Percentiles rank a stretch among this genome's conserved stretches.
phyloP scores from a whole-genome alignment of 2,113 vertebrate species.

The Ahaetulla prasina region DNA sequence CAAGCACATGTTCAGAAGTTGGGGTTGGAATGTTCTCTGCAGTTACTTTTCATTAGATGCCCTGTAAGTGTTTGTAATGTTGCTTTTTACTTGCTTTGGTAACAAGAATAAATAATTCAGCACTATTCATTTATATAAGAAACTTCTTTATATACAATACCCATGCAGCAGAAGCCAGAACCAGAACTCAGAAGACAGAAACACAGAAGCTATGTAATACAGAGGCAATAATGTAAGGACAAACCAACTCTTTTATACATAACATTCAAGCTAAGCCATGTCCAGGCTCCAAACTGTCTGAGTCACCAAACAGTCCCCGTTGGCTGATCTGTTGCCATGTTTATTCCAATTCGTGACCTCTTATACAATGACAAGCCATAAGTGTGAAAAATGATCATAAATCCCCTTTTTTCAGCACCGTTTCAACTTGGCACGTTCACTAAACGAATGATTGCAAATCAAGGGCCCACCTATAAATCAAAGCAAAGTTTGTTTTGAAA shows the following conservation, averaged over 20 bases:
- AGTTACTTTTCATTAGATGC: neutral
- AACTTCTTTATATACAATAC: no score
- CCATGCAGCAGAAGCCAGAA: no score
- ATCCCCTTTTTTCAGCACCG: neutral
- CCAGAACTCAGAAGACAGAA: no score
- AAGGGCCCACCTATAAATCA: neutral
- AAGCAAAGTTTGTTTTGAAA: neutral
- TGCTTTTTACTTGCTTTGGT: neutral
- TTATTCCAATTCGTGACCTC: no score
- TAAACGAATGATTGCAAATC: neutral
- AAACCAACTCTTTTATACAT: no score
- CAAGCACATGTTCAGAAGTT: neutral
- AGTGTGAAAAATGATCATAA: neutral
- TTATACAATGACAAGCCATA: neutral
- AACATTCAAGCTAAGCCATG: no score
- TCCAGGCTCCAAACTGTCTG: no score
- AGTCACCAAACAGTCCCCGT: no score
- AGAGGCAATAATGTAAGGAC: no score
- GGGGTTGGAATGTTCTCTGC: neutral
- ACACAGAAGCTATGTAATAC: no score
- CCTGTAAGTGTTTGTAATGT: neutral
- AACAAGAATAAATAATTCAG: neutral
- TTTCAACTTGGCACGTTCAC: neutral
- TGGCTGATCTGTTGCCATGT: no score
- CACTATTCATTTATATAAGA: no score